Conservation (phyloP, 2,113 vertebrate species). For the Delphinus delphis region DNA sequence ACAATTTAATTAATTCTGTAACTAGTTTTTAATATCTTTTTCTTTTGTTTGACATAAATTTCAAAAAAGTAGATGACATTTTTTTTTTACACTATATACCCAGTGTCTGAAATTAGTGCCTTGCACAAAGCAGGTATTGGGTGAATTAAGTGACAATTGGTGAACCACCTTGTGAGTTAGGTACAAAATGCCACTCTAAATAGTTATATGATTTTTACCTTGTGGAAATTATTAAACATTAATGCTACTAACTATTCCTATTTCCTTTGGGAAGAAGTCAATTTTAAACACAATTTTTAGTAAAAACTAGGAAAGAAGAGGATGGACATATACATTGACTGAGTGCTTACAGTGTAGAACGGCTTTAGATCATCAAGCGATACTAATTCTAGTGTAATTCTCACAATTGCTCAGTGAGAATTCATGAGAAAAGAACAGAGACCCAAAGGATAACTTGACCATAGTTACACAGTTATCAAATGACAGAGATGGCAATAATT, state of each 20-base stretch:
- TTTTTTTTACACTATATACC: background rate
- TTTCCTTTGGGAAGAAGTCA: background rate
- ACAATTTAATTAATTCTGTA: background rate
- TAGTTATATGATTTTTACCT: background rate
- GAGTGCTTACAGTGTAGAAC: background rate
- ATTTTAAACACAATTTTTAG: background rate
- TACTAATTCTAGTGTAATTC: background rate
- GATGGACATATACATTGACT: background rate
- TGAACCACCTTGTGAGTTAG: background rate
- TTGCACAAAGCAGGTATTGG: background rate
- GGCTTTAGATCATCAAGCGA: background rate
- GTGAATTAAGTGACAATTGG: background rate
- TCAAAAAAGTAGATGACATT: background rate
- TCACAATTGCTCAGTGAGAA: background rate
- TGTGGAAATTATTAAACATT: conserved; percentile 5
- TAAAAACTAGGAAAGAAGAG: background rate
- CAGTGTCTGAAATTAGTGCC: background rate
- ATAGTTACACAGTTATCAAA: background rate
- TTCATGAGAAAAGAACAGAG: background rate
- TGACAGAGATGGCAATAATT: background rate
- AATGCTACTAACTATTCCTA: background rate
- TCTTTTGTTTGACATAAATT: background rate
- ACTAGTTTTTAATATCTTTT: background rate
- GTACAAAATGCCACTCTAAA: background rate
- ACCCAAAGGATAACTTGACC: background rate